phyloP scores from a whole-genome alignment of 2,888 invertebrate genomes.

The Gonocerus acuteangulatus region DNA sequence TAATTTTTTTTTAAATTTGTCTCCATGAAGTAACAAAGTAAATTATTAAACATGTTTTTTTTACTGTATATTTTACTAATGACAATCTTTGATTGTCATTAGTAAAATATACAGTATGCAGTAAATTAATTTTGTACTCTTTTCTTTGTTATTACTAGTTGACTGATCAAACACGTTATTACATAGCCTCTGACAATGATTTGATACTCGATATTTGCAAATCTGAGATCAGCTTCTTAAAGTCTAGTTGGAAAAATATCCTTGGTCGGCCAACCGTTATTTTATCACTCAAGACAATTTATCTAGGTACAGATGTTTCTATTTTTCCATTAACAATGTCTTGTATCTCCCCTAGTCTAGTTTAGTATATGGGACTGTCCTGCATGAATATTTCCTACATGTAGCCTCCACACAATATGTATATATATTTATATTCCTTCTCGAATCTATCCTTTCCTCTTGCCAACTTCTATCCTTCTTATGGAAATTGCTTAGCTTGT shows the following conservation, averaged over 20 bases:
- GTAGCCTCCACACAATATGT: background rate
- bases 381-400: background rate
- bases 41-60: too few relatives aligned
- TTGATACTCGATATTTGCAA: constrained; percentile 96
- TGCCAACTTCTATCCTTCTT: background rate
- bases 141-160: constrained; percentile 57
- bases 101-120: too few relatives aligned
- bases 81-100: too few relatives aligned
- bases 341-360: background rate
- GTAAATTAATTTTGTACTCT: background rate
- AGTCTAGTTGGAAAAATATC: constrained; percentile 96
- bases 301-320: constrained; percentile 64
- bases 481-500: constrained; percentile 15
- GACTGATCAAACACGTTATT: constrained; percentile 95
- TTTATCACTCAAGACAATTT: constrained; percentile 77
- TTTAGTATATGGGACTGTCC: background rate
- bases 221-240: constrained; percentile 94
- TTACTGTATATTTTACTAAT: too few relatives aligned
- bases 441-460: background rate
- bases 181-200: constrained; percentile 96
- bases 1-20: too few relatives aligned
- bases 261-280: constrained; percentile 93
- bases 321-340: background rate
- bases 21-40: too few relatives aligned
- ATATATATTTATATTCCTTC: background rate